These are phyloP conservation scores for Enteromius fasciolatus DNA, from an alignment of 2,797 vertebrate species.

Conservation along the genomic window DNA sequence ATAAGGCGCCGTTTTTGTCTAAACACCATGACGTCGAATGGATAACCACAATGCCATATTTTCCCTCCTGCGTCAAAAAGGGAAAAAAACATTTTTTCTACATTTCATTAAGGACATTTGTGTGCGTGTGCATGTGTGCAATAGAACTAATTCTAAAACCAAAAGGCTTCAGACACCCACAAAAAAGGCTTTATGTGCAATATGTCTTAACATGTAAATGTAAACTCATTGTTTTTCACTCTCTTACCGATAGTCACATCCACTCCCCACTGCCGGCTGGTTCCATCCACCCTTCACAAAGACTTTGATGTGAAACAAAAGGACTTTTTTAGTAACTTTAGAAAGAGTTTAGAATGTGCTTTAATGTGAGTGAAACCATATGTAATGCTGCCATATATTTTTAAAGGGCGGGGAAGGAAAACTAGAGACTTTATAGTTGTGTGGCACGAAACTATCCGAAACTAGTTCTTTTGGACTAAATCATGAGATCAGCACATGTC, in stretches of 20 bases:
- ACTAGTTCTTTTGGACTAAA: slow-evolving; percentile 14
- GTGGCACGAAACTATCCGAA: neutral
- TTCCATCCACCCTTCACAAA: slow-evolving; percentile 52
- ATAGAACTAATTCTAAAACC: slow-evolving; percentile 71
- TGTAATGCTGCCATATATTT: slow-evolving; percentile 45
- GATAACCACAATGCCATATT: slow-evolving; percentile 51
- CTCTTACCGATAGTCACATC: slow-evolving; percentile 26
- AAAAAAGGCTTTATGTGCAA: slow-evolving; percentile 70
- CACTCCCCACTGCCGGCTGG: slow-evolving; percentile 53
- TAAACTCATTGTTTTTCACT: slow-evolving; percentile 48
- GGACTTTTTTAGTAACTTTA: slow-evolving; percentile 25
- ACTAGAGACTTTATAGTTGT: slow-evolving; percentile 24
- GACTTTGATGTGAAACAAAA: slow-evolving; percentile 38
- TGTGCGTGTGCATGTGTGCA: slow-evolving; percentile 61
- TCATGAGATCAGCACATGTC: slow-evolving; percentile 20
- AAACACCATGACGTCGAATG: slow-evolving; percentile 50
- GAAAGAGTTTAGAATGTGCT: slow-evolving; percentile 51
- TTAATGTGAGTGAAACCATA: slow-evolving; percentile 44
- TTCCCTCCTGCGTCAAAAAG: slow-evolving; percentile 60
- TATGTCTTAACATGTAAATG: slow-evolving; percentile 67
- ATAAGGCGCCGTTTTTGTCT: slow-evolving; percentile 63
- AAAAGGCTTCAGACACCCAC: slow-evolving; percentile 39
- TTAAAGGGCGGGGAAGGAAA: neutral
- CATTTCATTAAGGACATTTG: slow-evolving; percentile 69
- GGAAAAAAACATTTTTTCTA: slow-evolving; percentile 68